Evolutionary conservation across 2,888 invertebrate genomes (phyloP).

Genomic region (Acanthococcus lagerstroemiae): DNA sequence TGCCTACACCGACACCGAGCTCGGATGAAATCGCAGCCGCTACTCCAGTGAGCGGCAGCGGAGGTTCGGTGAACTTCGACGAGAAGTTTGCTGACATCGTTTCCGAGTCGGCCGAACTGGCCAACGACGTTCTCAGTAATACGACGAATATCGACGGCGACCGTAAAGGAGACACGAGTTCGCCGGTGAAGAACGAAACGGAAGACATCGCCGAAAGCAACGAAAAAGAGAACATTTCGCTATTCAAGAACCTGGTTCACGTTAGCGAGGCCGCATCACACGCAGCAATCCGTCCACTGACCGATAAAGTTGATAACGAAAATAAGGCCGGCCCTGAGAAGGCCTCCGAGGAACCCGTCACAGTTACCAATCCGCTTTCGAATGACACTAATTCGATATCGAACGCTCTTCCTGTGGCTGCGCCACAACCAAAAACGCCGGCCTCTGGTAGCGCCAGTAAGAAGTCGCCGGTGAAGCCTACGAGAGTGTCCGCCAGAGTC

Average conservation of each 20-base stretch:
- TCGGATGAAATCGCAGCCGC: slow-evolving; percentile 23
- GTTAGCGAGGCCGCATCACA: not conserved
- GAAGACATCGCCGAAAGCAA: not conserved
- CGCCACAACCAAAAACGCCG: slow-evolving; percentile 33
- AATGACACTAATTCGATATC: not conserved
- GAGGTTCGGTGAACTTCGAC: not conserved
- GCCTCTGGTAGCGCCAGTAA: slow-evolving; percentile 41
- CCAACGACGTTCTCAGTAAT: slow-evolving; percentile 25
- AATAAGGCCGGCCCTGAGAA: not conserved
- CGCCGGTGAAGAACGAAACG: not conserved
- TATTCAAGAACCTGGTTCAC: not conserved
- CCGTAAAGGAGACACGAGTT: not conserved
- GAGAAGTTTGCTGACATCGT: not conserved
- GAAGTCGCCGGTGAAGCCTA: slow-evolving; percentile 52
- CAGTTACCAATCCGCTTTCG: not conserved
- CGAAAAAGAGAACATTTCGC: not conserved
- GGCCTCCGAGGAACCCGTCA: not conserved
- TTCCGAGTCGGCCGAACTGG: slow-evolving; percentile 5
- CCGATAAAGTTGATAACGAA: slow-evolving; percentile 11
- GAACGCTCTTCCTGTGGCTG: not conserved
- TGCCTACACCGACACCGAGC: slow-evolving; percentile 36
- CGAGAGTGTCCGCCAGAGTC: slow-evolving; percentile 53
- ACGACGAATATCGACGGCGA: slow-evolving; percentile 18
- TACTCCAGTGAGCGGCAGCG: slow-evolving; percentile 4
- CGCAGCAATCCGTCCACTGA: not conserved